Base-by-base conservation (phyloP, 1,140 invertebrate species). In the Planococcus citri region DNA sequence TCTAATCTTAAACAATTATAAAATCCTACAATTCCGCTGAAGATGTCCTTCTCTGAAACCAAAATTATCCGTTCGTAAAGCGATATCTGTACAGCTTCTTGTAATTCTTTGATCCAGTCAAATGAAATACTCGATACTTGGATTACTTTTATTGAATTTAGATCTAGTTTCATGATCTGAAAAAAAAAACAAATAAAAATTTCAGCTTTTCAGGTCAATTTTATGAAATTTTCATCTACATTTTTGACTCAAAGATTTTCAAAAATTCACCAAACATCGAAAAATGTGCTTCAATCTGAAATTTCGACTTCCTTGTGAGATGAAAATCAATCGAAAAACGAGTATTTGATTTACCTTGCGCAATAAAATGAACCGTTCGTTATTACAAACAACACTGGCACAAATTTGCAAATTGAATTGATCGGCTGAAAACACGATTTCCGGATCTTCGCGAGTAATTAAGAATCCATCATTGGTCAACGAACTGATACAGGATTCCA, bases 21-120 rank as follows among this genome's bases (percentile, higher is more conserved):
- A 64, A 64, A 64, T 22, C 60, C 60, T 25, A 64, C 1, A 64
- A 64, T 64, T 27, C 60, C 60, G 25, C 60, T 64, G 22, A 25
- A 64, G 24, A 17, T 4, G 3, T 64, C 60, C 3, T 64, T 64
- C 24, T 64, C 60, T 20, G 60, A 24, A 64, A 25, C 8, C 17
- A 64, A 64, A 27, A 64, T 64, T 24, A 64, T 64, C 22, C 60
- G 60, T 9, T 64, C 25, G 22, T 25, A 64, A 17, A 27, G 9
- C 1, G 21, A 10, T 6, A 64, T 64, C 20, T 64, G 10, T 20
- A 64, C 1, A 14, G 60, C 60, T 25, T 64, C 22, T 64, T 64
- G 12, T 25, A 64, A 27, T 27, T 64, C 60, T 6, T 25, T 21
- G 17, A 64, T 25, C 60, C 60, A 64, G 6, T 27, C 25, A 17